A percentile compares a stretch with the other conserved stretches of the same genome.
phyloP scores from a whole-genome alignment of 2,113 vertebrate species.

The Rhodinocichla rosea region DNA sequence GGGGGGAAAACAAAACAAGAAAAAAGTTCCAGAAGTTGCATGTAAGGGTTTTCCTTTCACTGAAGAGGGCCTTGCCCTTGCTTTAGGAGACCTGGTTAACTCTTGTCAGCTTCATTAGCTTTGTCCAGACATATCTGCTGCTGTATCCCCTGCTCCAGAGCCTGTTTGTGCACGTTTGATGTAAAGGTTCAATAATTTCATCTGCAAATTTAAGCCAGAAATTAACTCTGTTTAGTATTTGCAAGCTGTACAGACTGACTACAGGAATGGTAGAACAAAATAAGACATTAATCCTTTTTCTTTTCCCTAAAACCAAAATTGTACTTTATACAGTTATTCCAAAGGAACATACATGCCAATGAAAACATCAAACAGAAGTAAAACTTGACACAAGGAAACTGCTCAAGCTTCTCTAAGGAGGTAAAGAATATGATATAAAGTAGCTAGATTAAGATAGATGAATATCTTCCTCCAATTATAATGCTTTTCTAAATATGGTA shows the following conservation, averaged over 20 bases:
- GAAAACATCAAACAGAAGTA: neutral
- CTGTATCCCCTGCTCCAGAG: slow-evolving; percentile 80
- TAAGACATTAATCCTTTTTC: neutral
- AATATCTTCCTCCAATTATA: neutral
- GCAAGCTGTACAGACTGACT: neutral
- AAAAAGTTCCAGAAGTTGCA: slow-evolving; percentile 54
- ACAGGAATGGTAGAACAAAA: neutral
- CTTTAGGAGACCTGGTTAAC: slow-evolving; percentile 49
- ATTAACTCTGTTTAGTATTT: neutral
- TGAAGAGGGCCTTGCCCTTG: slow-evolving; percentile 59
- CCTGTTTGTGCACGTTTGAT: slow-evolving; percentile 97
- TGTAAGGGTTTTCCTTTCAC: slow-evolving; percentile 57
- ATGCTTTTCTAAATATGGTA: neutral
- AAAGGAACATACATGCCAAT: neutral
- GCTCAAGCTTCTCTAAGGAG: neutral
- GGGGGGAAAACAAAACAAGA: fast-evolving
- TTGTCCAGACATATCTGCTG: slow-evolving; percentile 80
- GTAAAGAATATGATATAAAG: neutral
- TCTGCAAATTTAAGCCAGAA: slow-evolving; percentile 74
- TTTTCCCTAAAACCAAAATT: neutral
- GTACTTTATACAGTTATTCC: neutral
- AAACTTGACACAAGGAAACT: neutral
- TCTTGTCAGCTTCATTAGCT: slow-evolving; percentile 77
- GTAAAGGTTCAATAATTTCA: slow-evolving; percentile 97
- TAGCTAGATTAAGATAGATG: neutral